Evolutionary conservation across 1,140 invertebrate species (phyloP).

Genomic region (Drosophila pallidifrons): DNA sequence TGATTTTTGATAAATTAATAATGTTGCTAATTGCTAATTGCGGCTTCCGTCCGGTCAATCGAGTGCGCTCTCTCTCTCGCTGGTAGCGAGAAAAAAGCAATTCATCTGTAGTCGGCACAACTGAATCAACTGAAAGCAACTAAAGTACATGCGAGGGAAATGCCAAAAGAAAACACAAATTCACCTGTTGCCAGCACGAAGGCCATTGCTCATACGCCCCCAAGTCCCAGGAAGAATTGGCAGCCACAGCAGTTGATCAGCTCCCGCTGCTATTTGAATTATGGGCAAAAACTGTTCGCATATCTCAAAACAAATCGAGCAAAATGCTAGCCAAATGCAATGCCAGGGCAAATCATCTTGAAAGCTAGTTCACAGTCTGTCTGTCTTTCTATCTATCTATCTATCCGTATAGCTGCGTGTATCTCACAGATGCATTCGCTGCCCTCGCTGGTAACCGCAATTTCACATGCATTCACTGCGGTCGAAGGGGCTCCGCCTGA

Average conservation of each 20-base stretch:
- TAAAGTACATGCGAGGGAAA: conserved; percentile 30
- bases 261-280: conserved; percentile 53
- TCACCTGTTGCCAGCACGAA: conserved; percentile 59
- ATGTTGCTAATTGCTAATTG: conserved; percentile 54
- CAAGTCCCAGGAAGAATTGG: background rate
- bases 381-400: conserved; percentile 60
- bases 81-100: background rate
- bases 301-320: conserved; percentile 57
- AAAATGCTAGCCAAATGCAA: conserved; percentile 44
- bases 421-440: conserved; percentile 64
- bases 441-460: conserved; percentile 59
- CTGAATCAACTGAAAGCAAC: conserved; percentile 56
- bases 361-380: conserved; percentile 19
- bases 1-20: conserved; percentile 46
- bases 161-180: conserved; percentile 36
- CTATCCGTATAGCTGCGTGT: conserved; percentile 29
- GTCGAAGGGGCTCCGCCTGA: conserved; percentile 14
- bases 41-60: conserved; percentile 21
- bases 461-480: conserved; percentile 49
- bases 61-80: background rate
- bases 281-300: conserved; percentile 55
- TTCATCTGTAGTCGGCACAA: conserved; percentile 39
- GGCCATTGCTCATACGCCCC: conserved; percentile 46
- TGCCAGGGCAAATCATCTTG: conserved; percentile 44
- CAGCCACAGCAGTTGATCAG: background rate